Base-by-base conservation (phyloP, 2,888 invertebrate species). In the Drosophila mercatorum region DNA sequence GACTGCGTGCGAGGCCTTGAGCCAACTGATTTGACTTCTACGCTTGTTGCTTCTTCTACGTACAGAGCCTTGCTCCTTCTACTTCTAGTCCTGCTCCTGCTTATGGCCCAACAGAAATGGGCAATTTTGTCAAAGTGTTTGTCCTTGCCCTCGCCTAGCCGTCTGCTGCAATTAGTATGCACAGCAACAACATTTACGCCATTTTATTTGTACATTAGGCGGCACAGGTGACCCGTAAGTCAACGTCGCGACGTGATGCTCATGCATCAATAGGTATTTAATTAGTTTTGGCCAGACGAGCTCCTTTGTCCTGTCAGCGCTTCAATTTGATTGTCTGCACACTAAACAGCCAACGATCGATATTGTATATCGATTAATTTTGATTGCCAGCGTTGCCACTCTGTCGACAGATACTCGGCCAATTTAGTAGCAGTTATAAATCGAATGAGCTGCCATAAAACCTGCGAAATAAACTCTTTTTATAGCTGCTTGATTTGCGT, bases 131-230 rank as follows among this genome's bases (percentile, higher is more conserved):
- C 58, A 74, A 72, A 55, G 55, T 55, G 68, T 47, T 17, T 44
- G 53, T 63, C 78, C 73, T 78, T 69, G 75, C 38, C 38, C 7
- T 34, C 57, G 66, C 28, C 5, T 3, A 22, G 28, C 51, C 62
- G 75, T 56, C 84, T 66, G 61, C 53, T 87, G 89, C 89, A 84
- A 84, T 84, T 84, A 84, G 84, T 84, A 84, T 88, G 81, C 84
- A 56, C 67, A 68, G 66, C 84, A 72, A 83, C 64, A 74, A 68
- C 74, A 84, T 87, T 81, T 76, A 70, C 75, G 76, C 74, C 74
- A 68, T 84, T 84, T 87, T 84, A 78, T 87, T 80, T 81, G 81
- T 69, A 78, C 88, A 83, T 83, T 87, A 75, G 83, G 51, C 68
- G 57, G 53, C 70, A 49, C 71, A 71, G 80, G 60, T 87, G 81